Evolutionary conservation across 2,888 invertebrate genomes (phyloP), one percentile per base, ranked within the genome.

Genomic region (Thereva unica): DNA sequence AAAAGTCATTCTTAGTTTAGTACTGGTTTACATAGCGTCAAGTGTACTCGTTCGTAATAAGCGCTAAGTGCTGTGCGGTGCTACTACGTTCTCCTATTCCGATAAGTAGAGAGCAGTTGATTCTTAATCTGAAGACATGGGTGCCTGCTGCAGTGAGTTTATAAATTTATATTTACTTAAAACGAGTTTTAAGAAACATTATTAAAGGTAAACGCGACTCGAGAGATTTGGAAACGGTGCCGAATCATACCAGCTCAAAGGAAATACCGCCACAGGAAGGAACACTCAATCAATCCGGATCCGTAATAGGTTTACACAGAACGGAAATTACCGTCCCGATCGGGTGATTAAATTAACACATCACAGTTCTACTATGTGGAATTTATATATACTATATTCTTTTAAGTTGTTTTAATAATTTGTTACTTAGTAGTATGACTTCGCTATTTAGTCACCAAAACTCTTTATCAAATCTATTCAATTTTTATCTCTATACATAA

Each of bases 291-390:
- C 44, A 57, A 2, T 57, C 57, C 12, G 45, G 57, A 7, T 57
- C 57, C 4, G 35, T 57, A 44, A 40, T 57, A 23, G 57, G 57
- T 7, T 9, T 57, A n/a, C 57, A 57, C 34, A 37, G 57, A 8
- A 57, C 57, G 9, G 57, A 57, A 44, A 57, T 57, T 34, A 57
- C 57, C 2, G 57, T 57, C n/a, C 57, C 57, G 3, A 57, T 57
- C n/a, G 57, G 57, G 35, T 57, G 45, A 4, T 53, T 53, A 53
- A 52, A 44, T 9, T 44, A 44, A 37, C 2, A 38, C 37, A 38
- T 53, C n/a, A 53, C 23, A 23, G 2, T 23, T 23, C 23, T 23
- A 23, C 23, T 23, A 23, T 23, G 23, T 23, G 23, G 23, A 23
- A 23, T 23, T 23, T 23, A 2, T 23, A 23, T 23, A 23, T 23